Evolutionary conservation across 2,113 vertebrate species (phyloP).

Genomic region (Thunnus thynnus): DNA sequence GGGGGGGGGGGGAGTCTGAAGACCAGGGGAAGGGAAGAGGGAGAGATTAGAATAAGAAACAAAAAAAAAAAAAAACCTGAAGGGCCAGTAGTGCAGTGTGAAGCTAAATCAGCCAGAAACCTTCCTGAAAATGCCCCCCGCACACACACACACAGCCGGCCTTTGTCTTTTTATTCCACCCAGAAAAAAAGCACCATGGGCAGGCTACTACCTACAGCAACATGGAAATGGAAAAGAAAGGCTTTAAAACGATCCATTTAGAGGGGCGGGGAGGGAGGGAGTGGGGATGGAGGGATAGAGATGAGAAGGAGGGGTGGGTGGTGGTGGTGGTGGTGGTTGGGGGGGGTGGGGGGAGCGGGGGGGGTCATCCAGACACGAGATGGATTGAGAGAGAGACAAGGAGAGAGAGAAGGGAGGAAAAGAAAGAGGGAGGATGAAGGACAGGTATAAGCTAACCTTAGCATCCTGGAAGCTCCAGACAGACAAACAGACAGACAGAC

Average conservation of each 20-base stretch:
- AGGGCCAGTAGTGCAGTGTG: constrained; percentile 61
- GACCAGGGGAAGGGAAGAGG: constrained; percentile 23
- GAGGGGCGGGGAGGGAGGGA: constrained; percentile 54
- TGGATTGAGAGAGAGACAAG: constrained; percentile 13
- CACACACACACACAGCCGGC: constrained; percentile 56
- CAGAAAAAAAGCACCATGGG: constrained; percentile 72
- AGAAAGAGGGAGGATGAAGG: constrained; percentile 48
- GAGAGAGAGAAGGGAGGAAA: constrained; percentile 35
- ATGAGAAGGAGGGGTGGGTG: background rate
- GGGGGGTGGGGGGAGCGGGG: background rate
- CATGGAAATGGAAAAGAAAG: constrained; percentile 70
- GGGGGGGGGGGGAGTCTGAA: background rate
- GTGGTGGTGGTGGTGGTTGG: background rate
- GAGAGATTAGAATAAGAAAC: constrained; percentile 42
- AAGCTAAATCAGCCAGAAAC: constrained; percentile 83
- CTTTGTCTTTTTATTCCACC: constrained; percentile 69
- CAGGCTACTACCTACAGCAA: constrained; percentile 65
- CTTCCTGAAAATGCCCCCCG: constrained; percentile 66
- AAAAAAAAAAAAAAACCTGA: constrained; percentile 60
- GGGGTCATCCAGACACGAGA: constrained; percentile 53
- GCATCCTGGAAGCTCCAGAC: constrained; percentile 79
- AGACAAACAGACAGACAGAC: constrained; percentile 50
- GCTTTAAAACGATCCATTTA: constrained; percentile 76
- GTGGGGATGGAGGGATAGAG: constrained; percentile 30
- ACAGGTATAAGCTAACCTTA: constrained; percentile 66